Conservation (phyloP, 2,888 invertebrate genomes). For the Trimorus sp. region DNA sequence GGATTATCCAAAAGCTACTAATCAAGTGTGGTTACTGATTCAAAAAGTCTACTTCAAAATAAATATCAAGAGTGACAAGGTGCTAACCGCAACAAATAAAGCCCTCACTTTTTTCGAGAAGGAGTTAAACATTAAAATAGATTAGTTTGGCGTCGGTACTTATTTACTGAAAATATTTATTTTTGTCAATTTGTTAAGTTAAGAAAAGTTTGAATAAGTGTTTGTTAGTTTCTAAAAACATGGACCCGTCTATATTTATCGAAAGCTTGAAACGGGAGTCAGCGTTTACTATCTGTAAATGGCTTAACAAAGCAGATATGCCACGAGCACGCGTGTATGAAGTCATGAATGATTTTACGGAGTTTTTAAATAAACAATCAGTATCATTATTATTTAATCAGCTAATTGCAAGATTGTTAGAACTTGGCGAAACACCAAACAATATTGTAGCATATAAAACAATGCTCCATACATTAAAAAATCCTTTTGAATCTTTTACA, state of each 20-base stretch:
- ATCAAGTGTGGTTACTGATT: background rate
- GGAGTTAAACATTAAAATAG: constrained; percentile 1
- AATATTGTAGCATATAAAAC: constrained; percentile 37
- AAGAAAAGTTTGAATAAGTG: background rate
- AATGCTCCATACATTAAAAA: constrained; percentile 23
- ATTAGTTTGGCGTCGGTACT: background rate
- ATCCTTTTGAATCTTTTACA: constrained; percentile 15
- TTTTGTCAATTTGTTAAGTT: background rate
- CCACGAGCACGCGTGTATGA: constrained; percentile 26
- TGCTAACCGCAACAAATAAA: background rate
- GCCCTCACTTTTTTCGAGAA: constrained; percentile 10
- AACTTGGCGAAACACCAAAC: constrained; percentile 21
- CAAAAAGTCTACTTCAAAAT: background rate
- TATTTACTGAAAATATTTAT: background rate
- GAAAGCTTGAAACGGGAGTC: constrained; percentile 18
- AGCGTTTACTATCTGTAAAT: constrained; percentile 14
- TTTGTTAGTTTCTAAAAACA: constrained; percentile 6
- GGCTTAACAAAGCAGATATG: constrained; percentile 34
- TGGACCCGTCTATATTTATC: constrained; percentile 24
- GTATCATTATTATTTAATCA: constrained; percentile 22
- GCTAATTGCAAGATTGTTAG: constrained; percentile 11
- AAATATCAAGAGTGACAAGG: background rate
- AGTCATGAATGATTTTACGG: constrained; percentile 29
- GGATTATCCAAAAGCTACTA: background rate
- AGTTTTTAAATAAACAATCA: constrained; percentile 13